Conservation (phyloP, 2,888 invertebrate species). For the Zonitis immaculata region DNA sequence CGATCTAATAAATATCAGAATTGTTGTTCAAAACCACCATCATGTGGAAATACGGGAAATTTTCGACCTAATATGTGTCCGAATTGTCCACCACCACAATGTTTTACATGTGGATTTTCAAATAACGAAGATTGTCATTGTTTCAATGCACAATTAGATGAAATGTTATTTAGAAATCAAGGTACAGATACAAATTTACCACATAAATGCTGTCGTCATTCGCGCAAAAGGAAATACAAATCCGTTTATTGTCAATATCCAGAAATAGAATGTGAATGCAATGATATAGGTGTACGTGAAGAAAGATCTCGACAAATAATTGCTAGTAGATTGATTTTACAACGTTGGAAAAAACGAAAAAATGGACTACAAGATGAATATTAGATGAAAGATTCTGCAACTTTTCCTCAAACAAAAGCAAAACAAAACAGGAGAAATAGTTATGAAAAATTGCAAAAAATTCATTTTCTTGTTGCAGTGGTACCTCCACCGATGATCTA, state of each 20-base stretch:
- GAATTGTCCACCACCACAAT: no score
- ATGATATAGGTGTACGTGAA: no score
- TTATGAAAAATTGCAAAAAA: neutral
- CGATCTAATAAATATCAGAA: no score
- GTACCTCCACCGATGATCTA: slow-evolving; percentile 41
- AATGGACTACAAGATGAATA: neutral
- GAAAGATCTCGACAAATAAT: neutral
- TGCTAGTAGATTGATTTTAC: neutral
- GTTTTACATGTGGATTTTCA: no score
- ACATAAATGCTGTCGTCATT: neutral
- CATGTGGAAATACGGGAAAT: neutral
- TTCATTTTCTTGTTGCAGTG: slow-evolving; percentile 34
- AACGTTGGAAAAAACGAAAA: neutral
- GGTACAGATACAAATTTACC: neutral
- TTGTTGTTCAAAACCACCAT: no score
- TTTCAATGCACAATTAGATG: neutral
- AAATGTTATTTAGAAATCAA: no score
- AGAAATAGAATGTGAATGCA: no score
- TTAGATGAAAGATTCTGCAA: neutral
- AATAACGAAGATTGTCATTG: neutral
- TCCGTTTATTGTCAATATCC: neutral
- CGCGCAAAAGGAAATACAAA: neutral
- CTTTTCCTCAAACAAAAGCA: neutral
- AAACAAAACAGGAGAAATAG: neutral
- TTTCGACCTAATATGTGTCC: no score